A percentile compares a stretch with the other conserved stretches of the same genome.
These are phyloP conservation scores for Hoplodrina blanda DNA, from an alignment of 2,888 invertebrate genomes.

Conservation along the genomic window DNA sequence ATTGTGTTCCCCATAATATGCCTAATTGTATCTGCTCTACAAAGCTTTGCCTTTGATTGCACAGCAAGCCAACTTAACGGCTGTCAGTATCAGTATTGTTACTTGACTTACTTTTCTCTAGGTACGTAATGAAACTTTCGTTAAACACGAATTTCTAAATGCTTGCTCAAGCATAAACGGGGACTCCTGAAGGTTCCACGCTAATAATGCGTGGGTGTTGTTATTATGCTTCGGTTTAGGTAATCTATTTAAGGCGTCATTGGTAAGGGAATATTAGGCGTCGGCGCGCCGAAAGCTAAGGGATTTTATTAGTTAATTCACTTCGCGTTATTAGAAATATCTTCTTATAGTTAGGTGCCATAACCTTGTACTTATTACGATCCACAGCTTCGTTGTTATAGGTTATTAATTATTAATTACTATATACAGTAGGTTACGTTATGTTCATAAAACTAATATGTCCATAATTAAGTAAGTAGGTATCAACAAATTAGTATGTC, in stretches of 20 bases:
- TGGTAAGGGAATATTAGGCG: conserved; percentile 25
- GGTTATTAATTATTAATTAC: not conserved
- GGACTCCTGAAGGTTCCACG: conserved; percentile 8
- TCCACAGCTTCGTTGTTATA: not conserved
- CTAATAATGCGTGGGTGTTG: conserved; percentile 39
- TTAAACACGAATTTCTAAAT: not conserved
- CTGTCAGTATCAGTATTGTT: too few relatives aligned
- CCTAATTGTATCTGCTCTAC: too few relatives aligned
- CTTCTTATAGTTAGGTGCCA: conserved; percentile 1
- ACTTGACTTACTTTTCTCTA: too few relatives aligned
- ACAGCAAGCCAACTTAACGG: too few relatives aligned
- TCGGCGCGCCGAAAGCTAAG: conserved; percentile 18
- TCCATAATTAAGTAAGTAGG: too few relatives aligned
- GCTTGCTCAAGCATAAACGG: not conserved
- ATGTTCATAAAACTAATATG: not conserved
- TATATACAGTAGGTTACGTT: not conserved
- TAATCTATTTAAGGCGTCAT: conserved; percentile 49
- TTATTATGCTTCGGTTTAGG: conserved; percentile 36
- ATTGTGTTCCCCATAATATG: too few relatives aligned
- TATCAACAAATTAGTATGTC: too few relatives aligned
- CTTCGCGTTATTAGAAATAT: conserved; percentile 32
- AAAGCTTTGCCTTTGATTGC: too few relatives aligned
- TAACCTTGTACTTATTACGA: conserved; percentile 27
- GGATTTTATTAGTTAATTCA: conserved; percentile 41
- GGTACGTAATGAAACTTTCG: not conserved